These are phyloP conservation scores for Umimayanthus kanabou DNA, from an alignment of 92 coral and sea anemone species.

Conservation along the genomic window DNA sequence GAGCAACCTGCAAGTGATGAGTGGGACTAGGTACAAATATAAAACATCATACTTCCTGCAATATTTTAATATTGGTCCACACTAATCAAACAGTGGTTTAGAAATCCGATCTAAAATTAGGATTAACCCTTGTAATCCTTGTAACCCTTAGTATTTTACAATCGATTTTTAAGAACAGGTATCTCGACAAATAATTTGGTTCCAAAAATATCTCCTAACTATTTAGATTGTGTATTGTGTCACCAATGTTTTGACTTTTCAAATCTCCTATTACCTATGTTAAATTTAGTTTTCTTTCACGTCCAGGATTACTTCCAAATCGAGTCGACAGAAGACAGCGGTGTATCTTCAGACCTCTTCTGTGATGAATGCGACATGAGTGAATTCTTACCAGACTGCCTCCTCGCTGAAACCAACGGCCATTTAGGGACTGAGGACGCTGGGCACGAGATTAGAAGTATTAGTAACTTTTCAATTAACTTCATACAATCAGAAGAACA, in stretches of 20 bases:
- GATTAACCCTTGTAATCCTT: too few species aligned
- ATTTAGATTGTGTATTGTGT: not conserved
- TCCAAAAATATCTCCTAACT: not conserved
- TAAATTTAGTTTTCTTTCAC: not conserved
- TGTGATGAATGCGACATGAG: not conserved
- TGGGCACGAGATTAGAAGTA: not conserved
- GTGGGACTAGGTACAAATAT: too few species aligned
- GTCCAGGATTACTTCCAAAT: not conserved
- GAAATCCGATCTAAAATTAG: too few species aligned
- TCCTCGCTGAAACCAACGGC: not conserved
- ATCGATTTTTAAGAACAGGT: too few species aligned
- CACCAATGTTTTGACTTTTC: too few species aligned
- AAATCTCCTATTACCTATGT: too few species aligned
- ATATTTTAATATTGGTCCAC: too few species aligned
- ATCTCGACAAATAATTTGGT: too few species aligned
- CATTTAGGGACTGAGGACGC: not conserved
- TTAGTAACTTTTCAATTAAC: slow-evolving; percentile 1
- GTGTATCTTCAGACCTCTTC: not conserved
- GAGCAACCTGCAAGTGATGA: too few species aligned
- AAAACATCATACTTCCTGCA: too few species aligned
- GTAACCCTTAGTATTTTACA: too few species aligned
- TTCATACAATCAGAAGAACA: slow-evolving; percentile 2
- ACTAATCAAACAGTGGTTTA: too few species aligned
- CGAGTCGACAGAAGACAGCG: slow-evolving; percentile 12
- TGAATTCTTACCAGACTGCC: slow-evolving; percentile 3